phyloP scores from a whole-genome alignment of 1,140 invertebrate species.

The Ditylenchus dipsaci region DNA sequence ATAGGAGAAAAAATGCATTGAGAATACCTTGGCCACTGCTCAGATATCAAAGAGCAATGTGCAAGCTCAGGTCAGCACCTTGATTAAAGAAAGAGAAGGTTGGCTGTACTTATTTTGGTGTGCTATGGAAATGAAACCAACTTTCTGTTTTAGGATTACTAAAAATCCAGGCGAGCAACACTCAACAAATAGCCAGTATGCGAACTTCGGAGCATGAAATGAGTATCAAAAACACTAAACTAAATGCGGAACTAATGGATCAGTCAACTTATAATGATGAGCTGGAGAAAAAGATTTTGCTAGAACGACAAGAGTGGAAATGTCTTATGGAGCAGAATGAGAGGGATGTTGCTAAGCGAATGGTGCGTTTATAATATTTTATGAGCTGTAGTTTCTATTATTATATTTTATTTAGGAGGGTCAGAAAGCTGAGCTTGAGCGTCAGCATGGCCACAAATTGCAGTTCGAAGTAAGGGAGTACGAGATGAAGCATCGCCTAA shows the following conservation, averaged over 20 bases:
- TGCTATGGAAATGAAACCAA: not conserved
- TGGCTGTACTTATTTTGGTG: not conserved
- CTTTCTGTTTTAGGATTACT: not conserved
- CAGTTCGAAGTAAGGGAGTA: not conserved
- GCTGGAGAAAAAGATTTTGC: not conserved
- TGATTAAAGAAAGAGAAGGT: not conserved
- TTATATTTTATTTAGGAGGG: not conserved
- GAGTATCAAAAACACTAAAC: not conserved
- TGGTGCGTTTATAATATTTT: not conserved
- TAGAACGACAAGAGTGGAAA: not conserved
- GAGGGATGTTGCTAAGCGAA: not conserved
- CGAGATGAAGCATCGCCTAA: not conserved
- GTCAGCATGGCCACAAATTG: not conserved
- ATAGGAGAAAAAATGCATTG: not conserved
- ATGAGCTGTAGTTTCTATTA: too few species aligned
- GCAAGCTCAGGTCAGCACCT: not conserved
- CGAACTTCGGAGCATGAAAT: not conserved
- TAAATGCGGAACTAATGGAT: not conserved
- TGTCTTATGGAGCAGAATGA: not conserved
- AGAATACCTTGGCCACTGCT: not conserved
- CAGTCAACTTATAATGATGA: not conserved
- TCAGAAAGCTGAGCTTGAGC: not conserved
- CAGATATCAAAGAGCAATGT: not conserved
- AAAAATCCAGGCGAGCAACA: not conserved
- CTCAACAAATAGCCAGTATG: not conserved